A percentile compares a stretch with the other conserved stretches of the same genome.
Conservation (phyloP, 2,888 invertebrate genomes). For the Anticlea derivata region DNA sequence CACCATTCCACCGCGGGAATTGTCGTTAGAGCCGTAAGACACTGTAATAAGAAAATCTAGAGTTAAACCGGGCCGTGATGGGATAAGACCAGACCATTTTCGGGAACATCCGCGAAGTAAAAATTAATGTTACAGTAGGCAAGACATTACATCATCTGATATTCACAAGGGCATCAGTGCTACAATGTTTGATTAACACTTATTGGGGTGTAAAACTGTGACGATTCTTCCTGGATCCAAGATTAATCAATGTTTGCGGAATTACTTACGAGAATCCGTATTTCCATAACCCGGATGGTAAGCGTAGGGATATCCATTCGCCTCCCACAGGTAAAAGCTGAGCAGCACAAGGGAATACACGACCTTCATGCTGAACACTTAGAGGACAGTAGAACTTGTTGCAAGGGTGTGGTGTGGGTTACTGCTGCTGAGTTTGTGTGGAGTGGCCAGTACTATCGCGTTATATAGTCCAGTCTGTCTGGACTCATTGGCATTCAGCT, state of each 20-base stretch:
- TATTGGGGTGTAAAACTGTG: no score
- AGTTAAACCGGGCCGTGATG: no score
- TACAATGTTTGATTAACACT: no score
- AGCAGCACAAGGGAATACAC: constrained; percentile 50
- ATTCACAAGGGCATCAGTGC: no score
- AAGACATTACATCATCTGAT: no score
- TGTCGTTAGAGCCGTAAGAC: constrained; percentile 68
- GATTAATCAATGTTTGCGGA: no score
- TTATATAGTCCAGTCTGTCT: constrained; percentile 70
- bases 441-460: constrained; percentile 48
- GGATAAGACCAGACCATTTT: no score
- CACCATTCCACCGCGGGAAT: constrained; percentile 68
- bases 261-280: constrained; percentile 70
- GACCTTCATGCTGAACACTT: constrained; percentile 59
- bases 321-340: constrained; percentile 60
- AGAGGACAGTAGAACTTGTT: constrained; percentile 38
- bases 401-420: constrained; percentile 57
- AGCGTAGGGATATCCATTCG: constrained; percentile 63
- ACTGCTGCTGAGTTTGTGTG: constrained; percentile 59
- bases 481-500: constrained; percentile 71
- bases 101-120: no score
- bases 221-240: no score
- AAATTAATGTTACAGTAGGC: no score
- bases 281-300: constrained; percentile 73
- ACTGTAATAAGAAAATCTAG: constrained; percentile 48